Percentiles rank a stretch among this genome's conserved stretches.
Conservation (phyloP, 2,797 vertebrate genomes). For the Arnoldichthys spilopterus region DNA sequence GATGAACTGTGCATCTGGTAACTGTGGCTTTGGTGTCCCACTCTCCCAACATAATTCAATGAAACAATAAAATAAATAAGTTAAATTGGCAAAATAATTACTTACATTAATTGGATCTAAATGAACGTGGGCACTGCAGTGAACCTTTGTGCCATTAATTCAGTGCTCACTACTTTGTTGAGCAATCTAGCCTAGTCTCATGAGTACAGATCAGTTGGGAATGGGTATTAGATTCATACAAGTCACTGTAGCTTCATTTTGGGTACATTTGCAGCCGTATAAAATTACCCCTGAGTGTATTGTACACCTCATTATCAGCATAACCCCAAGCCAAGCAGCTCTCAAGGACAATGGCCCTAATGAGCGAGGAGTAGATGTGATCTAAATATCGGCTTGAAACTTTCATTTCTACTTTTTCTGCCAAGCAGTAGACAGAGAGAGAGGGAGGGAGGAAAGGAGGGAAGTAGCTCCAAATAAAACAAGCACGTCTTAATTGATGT, state of each 20-base stretch:
- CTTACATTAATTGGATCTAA: background rate
- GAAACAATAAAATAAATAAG: background rate
- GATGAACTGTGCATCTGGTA: background rate
- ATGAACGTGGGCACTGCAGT: background rate
- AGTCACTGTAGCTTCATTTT: constrained; percentile 64
- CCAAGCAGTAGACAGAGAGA: constrained; percentile 46
- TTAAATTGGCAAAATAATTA: background rate
- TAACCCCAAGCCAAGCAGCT: constrained; percentile 73
- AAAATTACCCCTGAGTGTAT: constrained; percentile 71
- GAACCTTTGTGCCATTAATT: background rate
- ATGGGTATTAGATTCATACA: constrained; percentile 25
- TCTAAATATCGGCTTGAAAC: constrained; percentile 70
- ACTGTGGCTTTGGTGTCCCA: background rate
- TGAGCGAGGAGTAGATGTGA: constrained; percentile 59
- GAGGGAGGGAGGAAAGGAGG: constrained; percentile 48
- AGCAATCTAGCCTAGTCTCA: background rate
- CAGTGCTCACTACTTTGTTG: background rate
- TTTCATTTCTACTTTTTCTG: constrained; percentile 59
- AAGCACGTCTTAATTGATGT: constrained; percentile 64
- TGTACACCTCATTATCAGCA: constrained; percentile 75
- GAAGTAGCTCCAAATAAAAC: constrained; percentile 61
- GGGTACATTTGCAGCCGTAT: constrained; percentile 75
- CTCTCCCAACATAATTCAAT: background rate
- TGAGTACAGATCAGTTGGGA: background rate
- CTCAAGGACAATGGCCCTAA: constrained; percentile 77